Percentiles rank a stretch among this genome's conserved stretches.
phyloP scores from a whole-genome alignment of 2,888 invertebrate genomes.

The Loripinus fragilis region DNA sequence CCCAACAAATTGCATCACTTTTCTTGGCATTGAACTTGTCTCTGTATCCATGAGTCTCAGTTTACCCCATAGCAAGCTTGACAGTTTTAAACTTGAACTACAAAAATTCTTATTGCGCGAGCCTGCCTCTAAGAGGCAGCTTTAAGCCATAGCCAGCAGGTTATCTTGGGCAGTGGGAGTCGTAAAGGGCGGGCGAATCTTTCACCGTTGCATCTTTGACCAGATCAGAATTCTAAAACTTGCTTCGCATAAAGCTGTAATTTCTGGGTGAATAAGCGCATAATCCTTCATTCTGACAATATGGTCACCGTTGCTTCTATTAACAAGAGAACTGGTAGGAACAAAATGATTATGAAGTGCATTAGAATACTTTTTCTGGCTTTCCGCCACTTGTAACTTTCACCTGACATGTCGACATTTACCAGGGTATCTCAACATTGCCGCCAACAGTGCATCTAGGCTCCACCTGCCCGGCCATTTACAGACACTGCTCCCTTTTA shows the following conservation, averaged over 20 bases:
- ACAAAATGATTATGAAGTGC: no score
- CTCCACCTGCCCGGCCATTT: not conserved
- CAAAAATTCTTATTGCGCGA: not conserved
- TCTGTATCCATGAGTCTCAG: no score
- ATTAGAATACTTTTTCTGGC: not conserved
- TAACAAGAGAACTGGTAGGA: no score
- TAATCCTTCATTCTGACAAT: no score
- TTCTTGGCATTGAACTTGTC: no score
- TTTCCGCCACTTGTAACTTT: constrained; percentile 13
- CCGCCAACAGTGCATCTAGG: constrained; percentile 20
- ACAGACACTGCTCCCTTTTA: constrained; percentile 5
- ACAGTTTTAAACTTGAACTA: not conserved
- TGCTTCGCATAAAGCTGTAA: not conserved
- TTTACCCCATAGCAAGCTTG: no score
- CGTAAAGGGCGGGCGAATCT: not conserved
- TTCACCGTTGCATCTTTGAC: not conserved
- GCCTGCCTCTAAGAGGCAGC: not conserved
- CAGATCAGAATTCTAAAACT: not conserved
- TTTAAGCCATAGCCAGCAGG: not conserved
- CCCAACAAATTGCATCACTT: no score
- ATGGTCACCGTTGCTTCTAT: no score
- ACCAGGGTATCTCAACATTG: not conserved
- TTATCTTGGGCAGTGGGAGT: not conserved
- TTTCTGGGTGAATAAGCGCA: not conserved
- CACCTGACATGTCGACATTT: constrained; percentile 5